These are phyloP conservation scores for Patagioenas fasciata DNA, from an alignment of 2,113 vertebrate genomes.

Conservation along the genomic window DNA sequence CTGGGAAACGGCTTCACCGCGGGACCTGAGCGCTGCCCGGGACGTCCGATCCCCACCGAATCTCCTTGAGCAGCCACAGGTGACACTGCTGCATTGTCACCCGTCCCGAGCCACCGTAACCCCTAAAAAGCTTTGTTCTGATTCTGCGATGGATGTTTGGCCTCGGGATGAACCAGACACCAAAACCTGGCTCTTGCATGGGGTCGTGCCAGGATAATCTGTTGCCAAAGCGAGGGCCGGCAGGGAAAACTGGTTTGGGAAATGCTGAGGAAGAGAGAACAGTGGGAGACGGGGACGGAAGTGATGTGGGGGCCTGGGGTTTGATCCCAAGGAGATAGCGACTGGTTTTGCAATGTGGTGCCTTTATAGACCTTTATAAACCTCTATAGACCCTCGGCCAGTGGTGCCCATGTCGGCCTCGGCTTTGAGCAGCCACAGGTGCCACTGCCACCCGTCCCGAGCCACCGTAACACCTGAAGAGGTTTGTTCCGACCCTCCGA, in stretches of 20 bases:
- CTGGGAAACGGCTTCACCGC: not conserved
- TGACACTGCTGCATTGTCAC: no score
- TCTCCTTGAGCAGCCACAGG: no score
- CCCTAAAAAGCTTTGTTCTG: no score
- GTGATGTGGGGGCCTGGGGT: not conserved
- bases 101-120: no score
- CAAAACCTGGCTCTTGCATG: no score
- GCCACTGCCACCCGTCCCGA: not conserved
- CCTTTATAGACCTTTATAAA: not conserved
- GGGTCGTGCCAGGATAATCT: not conserved
- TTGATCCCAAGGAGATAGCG: not conserved
- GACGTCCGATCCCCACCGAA: not conserved
- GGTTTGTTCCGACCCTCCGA: not conserved
- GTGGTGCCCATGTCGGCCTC: accelerated
- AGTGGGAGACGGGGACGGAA: not conserved
- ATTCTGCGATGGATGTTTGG: no score
- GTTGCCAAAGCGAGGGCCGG: not conserved
- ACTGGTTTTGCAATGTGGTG: not conserved
- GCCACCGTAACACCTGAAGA: not conserved
- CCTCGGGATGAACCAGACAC: no score
- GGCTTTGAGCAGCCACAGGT: not conserved
- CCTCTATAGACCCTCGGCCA: no score
- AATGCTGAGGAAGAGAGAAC: not conserved
- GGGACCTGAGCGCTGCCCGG: not conserved
- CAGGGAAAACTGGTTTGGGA: not conserved